Conservation (phyloP, 1,140 invertebrate species). For the Dendrolimus punctatus region DNA sequence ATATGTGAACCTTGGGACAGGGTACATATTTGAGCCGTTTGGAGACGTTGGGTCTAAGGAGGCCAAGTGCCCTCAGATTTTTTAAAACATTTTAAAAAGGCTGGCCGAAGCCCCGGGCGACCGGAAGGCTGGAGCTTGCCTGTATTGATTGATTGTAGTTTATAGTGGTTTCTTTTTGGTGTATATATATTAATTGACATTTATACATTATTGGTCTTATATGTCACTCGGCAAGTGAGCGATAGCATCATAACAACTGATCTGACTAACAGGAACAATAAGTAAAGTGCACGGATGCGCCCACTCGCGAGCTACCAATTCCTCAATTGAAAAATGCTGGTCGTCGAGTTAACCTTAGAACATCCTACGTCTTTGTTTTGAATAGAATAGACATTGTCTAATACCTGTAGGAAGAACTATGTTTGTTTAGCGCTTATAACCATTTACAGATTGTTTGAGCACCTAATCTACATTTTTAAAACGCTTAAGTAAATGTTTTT, state of each 20-base stretch:
- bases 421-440: conserved; percentile 2
- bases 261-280: conserved; percentile 37
- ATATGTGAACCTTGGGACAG: no score
- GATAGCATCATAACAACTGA: conserved; percentile 31
- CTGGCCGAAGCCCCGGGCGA: no score
- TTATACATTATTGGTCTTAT: conserved; percentile 2
- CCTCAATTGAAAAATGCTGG: conserved; percentile 54
- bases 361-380: conserved; percentile 14
- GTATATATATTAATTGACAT: no score
- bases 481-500: no score
- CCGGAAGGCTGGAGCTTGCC: no score
- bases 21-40: no score
- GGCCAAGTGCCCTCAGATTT: no score
- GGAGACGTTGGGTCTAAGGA: no score
- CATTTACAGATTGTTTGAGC: no score
- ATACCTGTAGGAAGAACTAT: conserved; percentile 3
- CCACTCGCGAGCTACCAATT: conserved; percentile 38
- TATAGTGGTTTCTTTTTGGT: no score
- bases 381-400: conserved; percentile 7
- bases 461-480: no score
- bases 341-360: conserved; percentile 50
- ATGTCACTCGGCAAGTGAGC: conserved; percentile 19
- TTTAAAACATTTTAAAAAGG: no score
- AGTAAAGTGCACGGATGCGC: conserved; percentile 33
- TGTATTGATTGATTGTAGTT: background rate